A percentile compares a stretch with the other conserved stretches of the same genome.
Evolutionary conservation across 2,888 invertebrate species (phyloP).

Genomic region (Tridacna gigas): DNA sequence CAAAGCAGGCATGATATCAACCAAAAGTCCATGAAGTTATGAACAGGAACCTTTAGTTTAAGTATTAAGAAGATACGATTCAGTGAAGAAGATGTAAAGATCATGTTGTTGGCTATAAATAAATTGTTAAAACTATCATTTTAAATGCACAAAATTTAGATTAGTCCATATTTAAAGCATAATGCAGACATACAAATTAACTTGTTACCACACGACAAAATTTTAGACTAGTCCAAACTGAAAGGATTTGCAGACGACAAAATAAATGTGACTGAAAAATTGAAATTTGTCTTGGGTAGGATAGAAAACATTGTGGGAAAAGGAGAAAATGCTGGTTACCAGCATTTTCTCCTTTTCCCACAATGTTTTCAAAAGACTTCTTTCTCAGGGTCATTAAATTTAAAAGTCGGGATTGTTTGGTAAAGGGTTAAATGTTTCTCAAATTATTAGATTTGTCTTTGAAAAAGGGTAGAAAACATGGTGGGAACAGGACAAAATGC

Average conservation of each 20-base stretch:
- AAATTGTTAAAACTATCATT: neutral
- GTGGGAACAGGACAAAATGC: neutral
- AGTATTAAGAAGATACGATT: too few species aligned
- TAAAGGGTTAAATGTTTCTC: too few species aligned
- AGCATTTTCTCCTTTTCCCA: neutral
- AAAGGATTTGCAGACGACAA: too few species aligned
- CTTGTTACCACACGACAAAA: too few species aligned
- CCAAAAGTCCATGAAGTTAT: neutral
- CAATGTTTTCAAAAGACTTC: neutral
- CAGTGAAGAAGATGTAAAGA: too few species aligned
- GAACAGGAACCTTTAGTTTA: neutral
- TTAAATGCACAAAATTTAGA: too few species aligned
- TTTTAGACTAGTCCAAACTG: too few species aligned
- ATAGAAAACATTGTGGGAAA: neutral
- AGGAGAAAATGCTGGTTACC: neutral
- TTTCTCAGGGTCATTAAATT: too few species aligned
- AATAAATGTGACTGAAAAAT: too few species aligned
- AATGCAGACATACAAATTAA: too few species aligned
- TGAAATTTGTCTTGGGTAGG: neutral
- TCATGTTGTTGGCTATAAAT: neutral
- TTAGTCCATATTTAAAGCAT: too few species aligned
- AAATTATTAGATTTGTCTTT: neutral
- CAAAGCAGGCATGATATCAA: constrained; percentile 19
- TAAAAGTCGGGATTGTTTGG: too few species aligned
- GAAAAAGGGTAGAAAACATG: neutral